Conservation (phyloP, 2,113 vertebrate species). For the Entomyzon cyanotis region DNA sequence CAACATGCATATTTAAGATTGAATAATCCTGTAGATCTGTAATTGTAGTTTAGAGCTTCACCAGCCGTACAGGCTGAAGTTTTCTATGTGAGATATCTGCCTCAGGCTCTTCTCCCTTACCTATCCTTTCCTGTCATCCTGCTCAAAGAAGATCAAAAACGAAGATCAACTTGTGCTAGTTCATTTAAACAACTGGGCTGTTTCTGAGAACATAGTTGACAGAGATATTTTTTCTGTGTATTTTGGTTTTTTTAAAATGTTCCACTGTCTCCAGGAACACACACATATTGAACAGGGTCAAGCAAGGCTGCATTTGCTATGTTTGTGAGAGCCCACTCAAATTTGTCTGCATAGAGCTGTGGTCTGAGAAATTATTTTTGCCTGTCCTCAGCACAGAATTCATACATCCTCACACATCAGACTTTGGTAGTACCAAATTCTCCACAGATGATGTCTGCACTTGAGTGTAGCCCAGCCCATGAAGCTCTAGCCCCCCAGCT, state of each 20-base stretch:
- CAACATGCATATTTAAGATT: background rate
- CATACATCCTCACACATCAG: background rate
- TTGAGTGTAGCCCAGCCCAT: background rate
- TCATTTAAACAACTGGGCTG: background rate
- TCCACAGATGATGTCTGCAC: accelerated
- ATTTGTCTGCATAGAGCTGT: background rate
- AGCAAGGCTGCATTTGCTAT: background rate
- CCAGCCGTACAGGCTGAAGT: background rate
- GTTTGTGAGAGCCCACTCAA: background rate
- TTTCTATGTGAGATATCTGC: background rate
- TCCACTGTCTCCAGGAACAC: background rate
- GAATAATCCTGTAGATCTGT: background rate
- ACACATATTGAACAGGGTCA: background rate
- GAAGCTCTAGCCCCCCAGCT: background rate
- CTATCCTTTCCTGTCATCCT: background rate
- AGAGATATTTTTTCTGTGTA: background rate
- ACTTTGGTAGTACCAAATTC: background rate
- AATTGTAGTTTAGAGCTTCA: background rate
- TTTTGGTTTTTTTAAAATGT: background rate
- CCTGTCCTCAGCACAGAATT: background rate
- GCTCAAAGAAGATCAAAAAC: background rate
- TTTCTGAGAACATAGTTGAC: background rate
- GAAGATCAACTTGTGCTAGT: background rate
- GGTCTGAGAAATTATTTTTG: background rate
- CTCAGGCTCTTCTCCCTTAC: background rate